These are phyloP conservation scores for Hephaestus fuliginosus DNA, from an alignment of 2,797 vertebrate species.

Conservation along the genomic window DNA sequence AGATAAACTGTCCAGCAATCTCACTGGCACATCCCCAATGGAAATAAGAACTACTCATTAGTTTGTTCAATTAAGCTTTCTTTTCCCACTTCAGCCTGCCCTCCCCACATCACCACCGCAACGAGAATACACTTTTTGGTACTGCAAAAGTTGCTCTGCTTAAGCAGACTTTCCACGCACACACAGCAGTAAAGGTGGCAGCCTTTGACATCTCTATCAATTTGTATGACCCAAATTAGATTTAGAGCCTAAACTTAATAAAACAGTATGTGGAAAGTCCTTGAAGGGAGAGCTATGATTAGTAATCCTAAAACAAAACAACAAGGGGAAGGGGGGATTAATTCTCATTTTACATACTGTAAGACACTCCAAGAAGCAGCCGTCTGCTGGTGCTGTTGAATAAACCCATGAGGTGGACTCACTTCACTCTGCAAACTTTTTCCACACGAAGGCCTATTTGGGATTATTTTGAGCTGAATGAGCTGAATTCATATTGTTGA, in stretches of 20 bases:
- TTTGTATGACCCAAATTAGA: slow-evolving; percentile 52
- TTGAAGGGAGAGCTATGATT: slow-evolving; percentile 31
- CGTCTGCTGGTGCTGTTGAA: slow-evolving; percentile 62
- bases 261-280: slow-evolving; percentile 28
- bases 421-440: slow-evolving; percentile 56
- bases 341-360: slow-evolving; percentile 48
- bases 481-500: slow-evolving; percentile 66
- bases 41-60: slow-evolving; percentile 88
- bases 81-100: slow-evolving; percentile 76
- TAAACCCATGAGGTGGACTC: slow-evolving; percentile 66
- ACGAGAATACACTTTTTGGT: slow-evolving; percentile 70
- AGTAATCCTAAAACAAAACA: slow-evolving; percentile 36
- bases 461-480: slow-evolving; percentile 70
- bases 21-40: slow-evolving; percentile 84
- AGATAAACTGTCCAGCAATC: slow-evolving; percentile 90
- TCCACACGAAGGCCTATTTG: slow-evolving; percentile 61
- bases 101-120: slow-evolving; percentile 65
- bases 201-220: slow-evolving; percentile 36
- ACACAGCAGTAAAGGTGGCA: slow-evolving; percentile 28
- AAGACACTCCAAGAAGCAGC: slow-evolving; percentile 40
- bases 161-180: slow-evolving; percentile 40
- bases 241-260: slow-evolving; percentile 37
- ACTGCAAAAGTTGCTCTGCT: slow-evolving; percentile 59
- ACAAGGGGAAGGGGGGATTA: slow-evolving; percentile 26
- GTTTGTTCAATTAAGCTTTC: slow-evolving; percentile 88